phyloP scores from a whole-genome alignment of 2,888 invertebrate species.

The Rhyacophila evoluta region DNA sequence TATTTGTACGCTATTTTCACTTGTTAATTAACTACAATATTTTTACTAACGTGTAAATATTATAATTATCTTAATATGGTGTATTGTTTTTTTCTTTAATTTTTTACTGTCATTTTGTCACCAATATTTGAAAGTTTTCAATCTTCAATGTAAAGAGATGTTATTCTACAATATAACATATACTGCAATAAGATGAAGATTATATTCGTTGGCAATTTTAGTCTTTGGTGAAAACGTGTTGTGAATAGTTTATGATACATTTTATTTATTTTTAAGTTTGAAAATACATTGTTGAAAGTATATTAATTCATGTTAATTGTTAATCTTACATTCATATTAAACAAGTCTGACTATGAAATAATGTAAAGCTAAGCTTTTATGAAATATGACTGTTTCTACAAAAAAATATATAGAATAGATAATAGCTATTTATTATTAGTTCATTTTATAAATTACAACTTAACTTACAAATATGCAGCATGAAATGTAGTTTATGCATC shows the following conservation, averaged over 20 bases:
- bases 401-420: neutral
- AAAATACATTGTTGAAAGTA: neutral
- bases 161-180: neutral
- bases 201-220: neutral
- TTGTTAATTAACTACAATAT: too few species aligned
- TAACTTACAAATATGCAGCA: too few species aligned
- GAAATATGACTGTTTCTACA: slow-evolving; percentile 12
- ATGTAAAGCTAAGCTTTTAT: slow-evolving; percentile 1
- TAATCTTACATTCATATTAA: neutral
- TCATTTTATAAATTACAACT: neutral
- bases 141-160: too few species aligned
- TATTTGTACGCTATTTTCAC: too few species aligned
- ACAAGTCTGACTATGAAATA: neutral
- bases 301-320: neutral
- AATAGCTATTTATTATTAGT: neutral
- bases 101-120: too few species aligned
- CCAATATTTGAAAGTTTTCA: too few species aligned
- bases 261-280: neutral
- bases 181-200: neutral
- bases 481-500: too few species aligned
- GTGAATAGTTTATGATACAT: neutral
- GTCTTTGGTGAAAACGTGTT: neutral
- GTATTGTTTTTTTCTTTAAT: too few species aligned
- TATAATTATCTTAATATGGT: too few species aligned
- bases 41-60: too few species aligned